Percentiles rank a stretch among this genome's conserved stretches.
Conservation (phyloP, 2,113 vertebrate genomes). For the Antechinus flavipes region DNA sequence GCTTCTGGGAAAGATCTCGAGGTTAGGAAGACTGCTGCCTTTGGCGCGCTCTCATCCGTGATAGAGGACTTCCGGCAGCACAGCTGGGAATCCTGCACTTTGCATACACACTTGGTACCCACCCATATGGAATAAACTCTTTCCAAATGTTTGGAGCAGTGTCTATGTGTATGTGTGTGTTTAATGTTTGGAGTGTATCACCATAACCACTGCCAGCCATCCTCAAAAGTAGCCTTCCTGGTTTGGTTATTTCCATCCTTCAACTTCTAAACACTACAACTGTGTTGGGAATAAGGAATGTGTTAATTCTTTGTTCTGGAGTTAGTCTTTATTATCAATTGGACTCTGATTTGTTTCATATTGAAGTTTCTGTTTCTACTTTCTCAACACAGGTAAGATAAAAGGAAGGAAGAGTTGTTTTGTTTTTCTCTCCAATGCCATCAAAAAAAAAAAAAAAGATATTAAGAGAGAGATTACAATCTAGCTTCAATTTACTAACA, state of each 20-base stretch:
- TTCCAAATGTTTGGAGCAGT: constrained; percentile 17
- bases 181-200: background rate
- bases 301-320: constrained; percentile 12
- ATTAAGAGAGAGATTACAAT: constrained; percentile 30
- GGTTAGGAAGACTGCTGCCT: constrained; percentile 9
- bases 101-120: background rate
- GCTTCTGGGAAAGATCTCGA: background rate
- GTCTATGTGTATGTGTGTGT: background rate
- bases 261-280: background rate
- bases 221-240: constrained; percentile 10
- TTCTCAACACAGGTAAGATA: background rate
- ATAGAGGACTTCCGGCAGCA: constrained; percentile 13
- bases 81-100: background rate
- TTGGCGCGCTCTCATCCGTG: background rate
- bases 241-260: constrained; percentile 7
- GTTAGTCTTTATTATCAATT: constrained; percentile 10
- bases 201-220: constrained; percentile 13
- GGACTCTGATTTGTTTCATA: constrained; percentile 1
- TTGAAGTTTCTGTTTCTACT: background rate
- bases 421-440: background rate
- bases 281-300: constrained; percentile 11
- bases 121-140: constrained; percentile 34
- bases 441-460: background rate
- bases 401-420: constrained; percentile 3
- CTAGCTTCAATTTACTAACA: constrained; percentile 11